These are phyloP conservation scores for Aegithalos caudatus DNA, from an alignment of 2,113 vertebrate species.

Conservation along the genomic window DNA sequence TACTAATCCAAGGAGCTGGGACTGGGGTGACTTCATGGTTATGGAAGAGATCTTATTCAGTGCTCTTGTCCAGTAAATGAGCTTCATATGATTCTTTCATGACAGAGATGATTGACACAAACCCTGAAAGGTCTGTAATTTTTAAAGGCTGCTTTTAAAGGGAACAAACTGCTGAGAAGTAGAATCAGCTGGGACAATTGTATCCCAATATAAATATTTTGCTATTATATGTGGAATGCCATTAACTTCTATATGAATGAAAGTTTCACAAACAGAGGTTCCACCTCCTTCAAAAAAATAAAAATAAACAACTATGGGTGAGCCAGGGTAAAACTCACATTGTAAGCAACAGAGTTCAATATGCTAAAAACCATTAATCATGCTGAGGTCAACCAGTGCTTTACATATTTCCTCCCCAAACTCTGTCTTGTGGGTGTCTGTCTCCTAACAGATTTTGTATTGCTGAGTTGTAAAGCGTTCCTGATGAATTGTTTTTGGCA, in stretches of 20 bases:
- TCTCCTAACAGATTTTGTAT: slow-evolving; percentile 73
- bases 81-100: not conserved
- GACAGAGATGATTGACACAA: not conserved
- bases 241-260: slow-evolving; percentile 4
- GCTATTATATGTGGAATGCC: not conserved
- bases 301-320: slow-evolving; percentile 45
- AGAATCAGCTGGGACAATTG: not conserved
- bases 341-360: slow-evolving; percentile 66
- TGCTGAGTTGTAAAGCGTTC: slow-evolving; percentile 70
- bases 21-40: not conserved
- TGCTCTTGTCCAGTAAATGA: not conserved
- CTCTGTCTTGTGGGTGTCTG: slow-evolving; percentile 69
- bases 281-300: not conserved
- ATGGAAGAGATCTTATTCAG: not conserved
- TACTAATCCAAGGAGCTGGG: not conserved
- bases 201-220: slow-evolving; percentile 37
- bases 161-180: not conserved
- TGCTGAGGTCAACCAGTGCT: slow-evolving; percentile 69
- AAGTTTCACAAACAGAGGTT: not conserved
- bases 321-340: slow-evolving; percentile 26
- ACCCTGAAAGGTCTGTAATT: not conserved
- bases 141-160: not conserved
- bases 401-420: slow-evolving; percentile 68
- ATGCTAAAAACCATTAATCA: slow-evolving; percentile 80
- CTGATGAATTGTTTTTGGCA: slow-evolving; percentile 79